Percentiles rank a stretch among this genome's conserved stretches.
These are phyloP conservation scores for Perithous albicinctus DNA, from an alignment of 2,888 invertebrate species.

Conservation along the genomic window DNA sequence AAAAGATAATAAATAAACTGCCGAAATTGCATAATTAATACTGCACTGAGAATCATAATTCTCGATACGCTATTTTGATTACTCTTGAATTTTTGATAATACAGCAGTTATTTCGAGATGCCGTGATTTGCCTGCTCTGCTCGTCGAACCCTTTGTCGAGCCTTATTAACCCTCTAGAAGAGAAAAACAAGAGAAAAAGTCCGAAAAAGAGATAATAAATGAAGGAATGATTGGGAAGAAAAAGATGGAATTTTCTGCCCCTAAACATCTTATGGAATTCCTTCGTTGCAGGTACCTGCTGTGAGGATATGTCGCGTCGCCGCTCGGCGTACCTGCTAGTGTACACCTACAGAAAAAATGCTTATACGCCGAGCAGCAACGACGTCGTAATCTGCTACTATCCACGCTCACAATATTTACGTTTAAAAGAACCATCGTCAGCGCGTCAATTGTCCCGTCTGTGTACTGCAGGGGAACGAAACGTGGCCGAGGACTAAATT, in stretches of 20 bases:
- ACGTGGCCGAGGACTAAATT: slow-evolving; percentile 28
- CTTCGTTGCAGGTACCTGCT: slow-evolving; percentile 84
- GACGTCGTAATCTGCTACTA: slow-evolving; percentile 57
- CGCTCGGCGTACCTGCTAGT: slow-evolving; percentile 76
- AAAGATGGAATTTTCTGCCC: background rate
- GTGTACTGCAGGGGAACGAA: slow-evolving; percentile 25
- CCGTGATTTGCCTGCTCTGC: slow-evolving; percentile 70
- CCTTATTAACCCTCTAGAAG: slow-evolving; percentile 3
- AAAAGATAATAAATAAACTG: background rate
- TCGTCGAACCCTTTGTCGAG: slow-evolving; percentile 52
- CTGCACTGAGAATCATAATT: background rate
- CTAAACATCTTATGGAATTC: slow-evolving; percentile 72
- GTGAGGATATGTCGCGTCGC: slow-evolving; percentile 81
- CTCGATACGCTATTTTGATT: slow-evolving; percentile 6
- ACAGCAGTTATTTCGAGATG: slow-evolving; percentile 54
- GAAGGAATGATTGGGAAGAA: slow-evolving; percentile 22
- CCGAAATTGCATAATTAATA: slow-evolving; percentile 9
- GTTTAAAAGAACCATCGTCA: slow-evolving; percentile 30
- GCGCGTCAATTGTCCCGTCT: slow-evolving; percentile 9
- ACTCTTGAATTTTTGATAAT: slow-evolving; percentile 12
- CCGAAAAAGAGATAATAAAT: background rate
- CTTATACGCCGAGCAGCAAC: slow-evolving; percentile 73
- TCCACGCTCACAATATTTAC: slow-evolving; percentile 76
- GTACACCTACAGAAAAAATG: slow-evolving; percentile 65
- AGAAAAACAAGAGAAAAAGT: background rate